Evolutionary conservation across 2,888 invertebrate genomes (phyloP).

Genomic region (Plagodis pulveraria): DNA sequence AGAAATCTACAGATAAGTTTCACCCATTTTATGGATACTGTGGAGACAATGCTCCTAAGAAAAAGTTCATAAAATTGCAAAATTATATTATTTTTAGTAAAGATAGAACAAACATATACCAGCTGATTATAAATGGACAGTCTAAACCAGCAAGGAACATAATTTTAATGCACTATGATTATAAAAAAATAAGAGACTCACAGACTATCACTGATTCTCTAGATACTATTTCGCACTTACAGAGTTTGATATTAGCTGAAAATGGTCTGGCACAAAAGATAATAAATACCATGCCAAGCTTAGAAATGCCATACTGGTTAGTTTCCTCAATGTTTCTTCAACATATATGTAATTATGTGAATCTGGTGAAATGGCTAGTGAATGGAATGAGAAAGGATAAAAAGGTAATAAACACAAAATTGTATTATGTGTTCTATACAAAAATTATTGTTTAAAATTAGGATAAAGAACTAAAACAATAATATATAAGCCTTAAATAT

Average conservation of each 20-base stretch:
- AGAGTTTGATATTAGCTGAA: constrained; percentile 55
- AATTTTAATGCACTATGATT: constrained; percentile 67
- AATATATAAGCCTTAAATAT: too few species aligned
- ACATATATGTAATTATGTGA: constrained; percentile 65
- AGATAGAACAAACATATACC: constrained; percentile 43
- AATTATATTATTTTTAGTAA: constrained; percentile 51
- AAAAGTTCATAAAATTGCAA: constrained; percentile 27
- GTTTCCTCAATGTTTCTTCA: constrained; percentile 70
- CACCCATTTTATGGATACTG: constrained; percentile 54
- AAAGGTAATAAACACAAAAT: constrained; percentile 66
- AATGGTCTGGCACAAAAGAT: constrained; percentile 27
- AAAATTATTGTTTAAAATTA: too few species aligned
- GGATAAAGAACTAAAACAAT: too few species aligned
- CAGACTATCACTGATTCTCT: constrained; percentile 56
- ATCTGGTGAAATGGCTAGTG: constrained; percentile 62
- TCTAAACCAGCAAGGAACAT: constrained; percentile 46
- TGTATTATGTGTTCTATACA: too few species aligned
- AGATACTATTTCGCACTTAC: constrained; percentile 60
- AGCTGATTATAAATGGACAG: constrained; percentile 52
- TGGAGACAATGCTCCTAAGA: constrained; percentile 34
- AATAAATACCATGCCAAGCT: constrained; percentile 30
- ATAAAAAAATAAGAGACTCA: constrained; percentile 61
- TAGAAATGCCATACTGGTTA: constrained; percentile 56
- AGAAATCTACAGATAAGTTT: constrained; percentile 37
- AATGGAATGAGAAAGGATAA: constrained; percentile 52